Percentiles rank a stretch among this genome's conserved stretches.
Evolutionary conservation across 2,113 vertebrate genomes (phyloP).

Genomic region (Paralichthys olivaceus): DNA sequence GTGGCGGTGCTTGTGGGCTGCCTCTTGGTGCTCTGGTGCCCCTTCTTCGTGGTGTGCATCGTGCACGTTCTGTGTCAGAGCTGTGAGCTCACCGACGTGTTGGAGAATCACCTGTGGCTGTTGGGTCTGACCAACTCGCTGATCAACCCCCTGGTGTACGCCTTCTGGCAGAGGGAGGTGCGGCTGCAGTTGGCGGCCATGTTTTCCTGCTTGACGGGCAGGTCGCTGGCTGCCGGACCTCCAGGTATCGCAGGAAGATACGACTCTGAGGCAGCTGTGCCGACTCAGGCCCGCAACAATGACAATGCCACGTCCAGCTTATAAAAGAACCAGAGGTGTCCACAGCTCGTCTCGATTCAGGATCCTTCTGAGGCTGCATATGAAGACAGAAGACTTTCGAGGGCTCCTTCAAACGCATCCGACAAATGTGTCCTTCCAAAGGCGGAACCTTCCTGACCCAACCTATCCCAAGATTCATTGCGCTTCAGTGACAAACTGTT

Average conservation of each 20-base stretch:
- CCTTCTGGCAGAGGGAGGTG: conserved; percentile 90
- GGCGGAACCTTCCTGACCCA: too few relatives aligned
- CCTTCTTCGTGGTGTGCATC: conserved; percentile 86
- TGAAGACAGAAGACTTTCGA: too few relatives aligned
- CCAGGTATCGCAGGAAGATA: not conserved
- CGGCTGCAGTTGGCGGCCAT: conserved; percentile 83
- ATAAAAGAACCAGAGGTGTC: conserved; percentile 3
- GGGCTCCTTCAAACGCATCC: too few relatives aligned
- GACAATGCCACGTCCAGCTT: conserved; percentile 3
- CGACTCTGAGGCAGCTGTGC: not conserved
- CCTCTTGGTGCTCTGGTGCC: conserved; percentile 89
- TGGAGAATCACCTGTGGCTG: conserved; percentile 91
- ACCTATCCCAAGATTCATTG: too few relatives aligned
- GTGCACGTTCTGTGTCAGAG: conserved; percentile 83
- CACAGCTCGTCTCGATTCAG: not conserved
- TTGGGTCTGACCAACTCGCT: conserved; percentile 90
- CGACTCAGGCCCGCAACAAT: not conserved
- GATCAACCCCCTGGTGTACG: conserved; percentile 91
- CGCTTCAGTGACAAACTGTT: too few relatives aligned
- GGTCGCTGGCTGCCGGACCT: not conserved
- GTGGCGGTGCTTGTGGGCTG: conserved; percentile 88
- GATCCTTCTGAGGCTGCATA: too few relatives aligned
- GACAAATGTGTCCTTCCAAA: too few relatives aligned
- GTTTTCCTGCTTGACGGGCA: conserved; percentile 70
- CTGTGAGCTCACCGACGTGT: conserved; percentile 80